Percentiles rank a stretch among this genome's conserved stretches.
phyloP scores from a whole-genome alignment of 2,797 vertebrate species.

The Lithobates sylvaticus region DNA sequence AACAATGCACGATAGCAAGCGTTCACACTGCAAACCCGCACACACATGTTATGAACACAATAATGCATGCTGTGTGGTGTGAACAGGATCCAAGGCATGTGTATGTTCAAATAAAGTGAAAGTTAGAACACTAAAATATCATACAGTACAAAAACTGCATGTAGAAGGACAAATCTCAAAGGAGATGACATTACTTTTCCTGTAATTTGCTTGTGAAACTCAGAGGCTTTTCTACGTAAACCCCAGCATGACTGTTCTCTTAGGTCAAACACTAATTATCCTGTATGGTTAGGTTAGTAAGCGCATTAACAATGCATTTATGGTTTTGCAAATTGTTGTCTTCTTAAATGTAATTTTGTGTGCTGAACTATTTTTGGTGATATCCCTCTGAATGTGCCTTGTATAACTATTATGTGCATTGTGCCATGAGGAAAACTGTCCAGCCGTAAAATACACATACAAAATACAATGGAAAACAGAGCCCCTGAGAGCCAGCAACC shows the following conservation, averaged over 20 bases:
- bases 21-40: no score
- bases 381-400: conserved; percentile 7
- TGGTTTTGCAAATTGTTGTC: conserved; percentile 7
- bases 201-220: neutral
- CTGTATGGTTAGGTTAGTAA: neutral
- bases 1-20: no score
- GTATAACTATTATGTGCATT: conserved; percentile 26
- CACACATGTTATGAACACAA: no score
- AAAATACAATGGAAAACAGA: conserved; percentile 24
- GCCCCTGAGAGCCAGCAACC: conserved; percentile 31
- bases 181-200: neutral
- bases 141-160: neutral
- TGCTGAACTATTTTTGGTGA: conserved; percentile 3
- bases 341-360: conserved; percentile 20
- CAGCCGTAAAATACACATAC: conserved; percentile 3
- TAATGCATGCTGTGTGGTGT: no score
- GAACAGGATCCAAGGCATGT: no score
- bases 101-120: neutral
- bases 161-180: neutral
- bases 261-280: conserved; percentile 11
- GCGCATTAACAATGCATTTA: neutral
- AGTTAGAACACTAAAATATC: neutral
- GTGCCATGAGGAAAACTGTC: conserved; percentile 31
- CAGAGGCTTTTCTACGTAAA: neutral
- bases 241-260: neutral